Base-by-base conservation (phyloP, 2,888 invertebrate species). In the Parapristionchus giblindavisi region DNA sequence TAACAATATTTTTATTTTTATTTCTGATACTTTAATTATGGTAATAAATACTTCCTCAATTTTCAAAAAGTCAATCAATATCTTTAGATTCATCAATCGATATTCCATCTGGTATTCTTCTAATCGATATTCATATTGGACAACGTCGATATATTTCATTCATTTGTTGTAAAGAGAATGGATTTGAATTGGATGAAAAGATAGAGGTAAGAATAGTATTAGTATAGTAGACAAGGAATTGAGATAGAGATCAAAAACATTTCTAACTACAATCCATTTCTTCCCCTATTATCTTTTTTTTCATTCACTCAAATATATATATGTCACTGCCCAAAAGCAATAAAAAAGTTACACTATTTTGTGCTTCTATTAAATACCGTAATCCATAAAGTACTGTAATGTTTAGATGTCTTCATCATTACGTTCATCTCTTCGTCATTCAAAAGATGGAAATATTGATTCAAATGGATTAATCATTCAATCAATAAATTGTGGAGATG, bases 201-300 rank as follows among this genome's bases (percentile, higher is more conserved):
- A 52, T 68, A 3, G 68, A 68, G 68, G 68, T 68, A 24, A 21
- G 61, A n/a, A n/a, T n/a, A n/a, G n/a, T n/a, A n/a, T n/a, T n/a
- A n/a, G n/a, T n/a, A n/a, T n/a, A n/a, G n/a, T n/a, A n/a, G n/a
- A n/a, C n/a, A n/a, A n/a, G n/a, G n/a, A n/a, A n/a, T n/a, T n/a
- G n/a, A n/a, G n/a, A n/a, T n/a, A n/a, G n/a, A n/a, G n/a, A n/a
- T n/a, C n/a, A n/a, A n/a, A n/a, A n/a, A n/a, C n/a, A n/a, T n/a
- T n/a, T n/a, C n/a, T n/a, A n/a, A n/a, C n/a, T n/a, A n/a, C n/a
- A n/a, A n/a, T n/a, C n/a, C n/a, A n/a, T n/a, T n/a, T n/a, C n/a
- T n/a, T n/a, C n/a, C n/a, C n/a, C n/a, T n/a, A n/a, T n/a, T n/a
- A n/a, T n/a, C n/a, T n/a, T n/a, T n/a, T n/a, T n/a, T n/a, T n/a